Percentiles rank a stretch among this genome's conserved stretches.
phyloP scores from a whole-genome alignment of 2,113 vertebrate genomes.

The Cheilinus undulatus region DNA sequence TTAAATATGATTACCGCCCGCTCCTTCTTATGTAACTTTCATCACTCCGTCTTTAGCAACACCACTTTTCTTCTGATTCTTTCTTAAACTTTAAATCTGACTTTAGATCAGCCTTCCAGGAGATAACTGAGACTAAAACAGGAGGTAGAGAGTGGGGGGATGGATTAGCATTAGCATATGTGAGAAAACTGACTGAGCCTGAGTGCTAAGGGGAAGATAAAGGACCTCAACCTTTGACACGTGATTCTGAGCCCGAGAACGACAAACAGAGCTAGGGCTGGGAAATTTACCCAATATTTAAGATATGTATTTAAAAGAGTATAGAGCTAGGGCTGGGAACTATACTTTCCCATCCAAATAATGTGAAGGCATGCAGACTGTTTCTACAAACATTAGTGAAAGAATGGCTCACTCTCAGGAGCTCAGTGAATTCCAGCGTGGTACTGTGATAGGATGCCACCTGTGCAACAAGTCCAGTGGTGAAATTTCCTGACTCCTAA shows the following conservation, averaged over 20 bases:
- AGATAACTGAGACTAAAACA: conserved; percentile 15
- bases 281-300: too few species aligned
- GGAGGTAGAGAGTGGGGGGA: conserved; percentile 15
- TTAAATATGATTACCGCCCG: conserved; percentile 13
- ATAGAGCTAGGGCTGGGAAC: too few species aligned
- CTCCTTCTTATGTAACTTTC: conserved; percentile 1
- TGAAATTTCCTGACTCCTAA: too few species aligned
- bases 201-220: conserved; percentile 22
- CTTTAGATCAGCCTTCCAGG: neutral
- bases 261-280: neutral
- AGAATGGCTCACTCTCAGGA: too few species aligned
- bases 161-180: conserved; percentile 40
- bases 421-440: too few species aligned
- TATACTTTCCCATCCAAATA: too few species aligned
- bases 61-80: neutral
- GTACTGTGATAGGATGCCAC: too few species aligned
- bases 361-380: too few species aligned
- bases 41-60: conserved; percentile 1
- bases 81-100: conserved; percentile 5
- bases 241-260: conserved; percentile 35
- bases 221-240: conserved; percentile 33
- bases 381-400: too few species aligned
- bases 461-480: too few species aligned
- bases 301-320: too few species aligned
- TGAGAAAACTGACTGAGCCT: conserved; percentile 42